Evolutionary conservation across 2,113 vertebrate genomes (phyloP).

Genomic region (Phycodurus eques): DNA sequence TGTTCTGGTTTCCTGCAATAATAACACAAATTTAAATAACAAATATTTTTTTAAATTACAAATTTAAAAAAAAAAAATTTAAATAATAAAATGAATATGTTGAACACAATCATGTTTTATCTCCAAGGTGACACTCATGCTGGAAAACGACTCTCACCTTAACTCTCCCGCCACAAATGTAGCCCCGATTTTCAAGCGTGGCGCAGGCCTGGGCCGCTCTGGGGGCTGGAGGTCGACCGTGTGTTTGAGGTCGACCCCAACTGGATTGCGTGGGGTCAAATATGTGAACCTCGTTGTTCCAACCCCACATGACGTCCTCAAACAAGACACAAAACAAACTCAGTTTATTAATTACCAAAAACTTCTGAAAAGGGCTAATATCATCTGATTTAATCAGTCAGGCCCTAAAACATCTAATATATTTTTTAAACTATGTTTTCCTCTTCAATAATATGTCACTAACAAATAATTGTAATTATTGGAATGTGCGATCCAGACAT

Average conservation of each 20-base stretch:
- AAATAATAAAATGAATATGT: neutral
- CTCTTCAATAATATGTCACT: too few relatives aligned
- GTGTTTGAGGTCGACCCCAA: slow-evolving; percentile 83
- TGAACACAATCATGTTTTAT: neutral
- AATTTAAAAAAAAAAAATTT: slow-evolving; percentile 5
- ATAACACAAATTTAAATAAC: neutral
- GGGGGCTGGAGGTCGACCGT: slow-evolving; percentile 81
- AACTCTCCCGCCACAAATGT: slow-evolving; percentile 89
- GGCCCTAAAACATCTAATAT: too few relatives aligned
- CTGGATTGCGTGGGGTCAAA: slow-evolving; percentile 82
- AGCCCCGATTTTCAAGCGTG: slow-evolving; percentile 81
- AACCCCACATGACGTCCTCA: slow-evolving; percentile 87
- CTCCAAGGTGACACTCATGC: neutral
- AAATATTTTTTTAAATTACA: too few relatives aligned
- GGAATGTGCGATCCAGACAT: too few relatives aligned
- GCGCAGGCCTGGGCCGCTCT: slow-evolving; percentile 88
- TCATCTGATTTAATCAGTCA: too few relatives aligned
- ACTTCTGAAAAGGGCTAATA: too few relatives aligned
- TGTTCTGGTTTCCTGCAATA: slow-evolving; percentile 86
- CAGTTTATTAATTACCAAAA: slow-evolving; percentile 68
- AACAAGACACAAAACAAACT: neutral
- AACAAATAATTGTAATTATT: too few relatives aligned
- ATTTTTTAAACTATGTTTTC: too few relatives aligned
- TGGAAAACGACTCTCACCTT: slow-evolving; percentile 75
- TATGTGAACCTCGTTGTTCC: slow-evolving; percentile 92